These are phyloP conservation scores for Platynereis dumerilii DNA, from an alignment of 2,888 invertebrate genomes.

Conservation along the genomic window DNA sequence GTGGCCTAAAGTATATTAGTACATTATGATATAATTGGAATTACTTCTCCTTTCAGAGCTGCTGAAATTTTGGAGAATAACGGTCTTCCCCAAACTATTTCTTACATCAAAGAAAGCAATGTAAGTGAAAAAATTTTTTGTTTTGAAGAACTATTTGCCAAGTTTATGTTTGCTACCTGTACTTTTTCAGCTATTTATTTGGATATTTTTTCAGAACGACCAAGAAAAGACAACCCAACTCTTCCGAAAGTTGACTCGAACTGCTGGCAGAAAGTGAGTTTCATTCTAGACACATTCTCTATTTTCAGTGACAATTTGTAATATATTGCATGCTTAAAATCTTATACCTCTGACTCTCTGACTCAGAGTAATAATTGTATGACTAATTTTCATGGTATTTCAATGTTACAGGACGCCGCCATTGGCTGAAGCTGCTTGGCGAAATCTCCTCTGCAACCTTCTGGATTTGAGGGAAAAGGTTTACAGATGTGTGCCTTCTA, in stretches of 20 bases:
- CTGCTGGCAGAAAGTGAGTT: slow-evolving; percentile 60
- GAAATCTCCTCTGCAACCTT: slow-evolving; percentile 73
- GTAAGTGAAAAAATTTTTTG: slow-evolving; percentile 38
- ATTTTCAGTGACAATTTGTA: background rate
- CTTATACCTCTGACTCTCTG: no score
- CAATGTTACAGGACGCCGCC: slow-evolving; percentile 59
- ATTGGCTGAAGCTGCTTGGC: slow-evolving; percentile 70
- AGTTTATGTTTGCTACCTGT: background rate
- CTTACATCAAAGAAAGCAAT: slow-evolving; percentile 64
- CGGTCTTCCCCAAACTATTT: slow-evolving; percentile 66
- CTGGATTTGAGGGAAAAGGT: slow-evolving; percentile 71
- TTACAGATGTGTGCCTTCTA: slow-evolving; percentile 68
- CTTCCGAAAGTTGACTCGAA: slow-evolving; percentile 62
- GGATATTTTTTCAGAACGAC: slow-evolving; percentile 40
- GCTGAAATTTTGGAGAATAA: slow-evolving; percentile 67
- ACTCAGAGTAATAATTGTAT: no score
- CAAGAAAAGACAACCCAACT: slow-evolving; percentile 62
- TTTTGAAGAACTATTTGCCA: background rate
- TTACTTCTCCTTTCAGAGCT: slow-evolving; percentile 67
- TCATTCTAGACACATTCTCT: background rate
- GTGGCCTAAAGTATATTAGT: no score
- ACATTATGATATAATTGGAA: no score
- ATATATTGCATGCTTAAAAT: no score
- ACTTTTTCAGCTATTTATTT: slow-evolving; percentile 10
- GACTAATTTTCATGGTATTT: no score